These are phyloP conservation scores for Stegastes partitus DNA, from an alignment of 2,113 vertebrate genomes.

Conservation along the genomic window DNA sequence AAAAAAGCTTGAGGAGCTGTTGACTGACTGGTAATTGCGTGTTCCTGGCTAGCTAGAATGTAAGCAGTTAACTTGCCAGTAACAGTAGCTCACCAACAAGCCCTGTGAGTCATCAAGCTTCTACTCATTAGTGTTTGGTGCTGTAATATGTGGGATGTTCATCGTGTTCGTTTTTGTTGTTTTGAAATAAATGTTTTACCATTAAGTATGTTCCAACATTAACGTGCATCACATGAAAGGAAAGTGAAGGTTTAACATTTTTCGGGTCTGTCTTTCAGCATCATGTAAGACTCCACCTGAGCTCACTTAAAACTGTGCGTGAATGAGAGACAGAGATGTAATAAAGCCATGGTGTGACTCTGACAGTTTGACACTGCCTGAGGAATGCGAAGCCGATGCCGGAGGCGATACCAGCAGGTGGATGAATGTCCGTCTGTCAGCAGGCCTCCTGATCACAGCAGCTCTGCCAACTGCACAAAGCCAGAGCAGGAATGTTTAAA, in stretches of 20 bases:
- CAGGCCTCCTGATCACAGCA: constrained; percentile 66
- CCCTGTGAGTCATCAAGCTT: not conserved
- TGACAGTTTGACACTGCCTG: constrained; percentile 56
- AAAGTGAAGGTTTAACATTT: constrained; percentile 19
- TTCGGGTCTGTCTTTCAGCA: constrained; percentile 1
- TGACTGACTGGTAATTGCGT: too few species aligned
- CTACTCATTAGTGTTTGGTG: not conserved
- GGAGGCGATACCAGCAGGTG: constrained; percentile 74
- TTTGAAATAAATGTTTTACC: not conserved
- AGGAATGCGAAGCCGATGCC: constrained; percentile 76
- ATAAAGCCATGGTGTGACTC: constrained; percentile 46
- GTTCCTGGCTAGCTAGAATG: too few species aligned
- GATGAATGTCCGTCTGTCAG: constrained; percentile 76
- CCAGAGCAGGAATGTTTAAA: constrained; percentile 56
- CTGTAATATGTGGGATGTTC: not conserved
- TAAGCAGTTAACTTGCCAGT: too few species aligned
- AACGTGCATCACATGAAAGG: constrained; percentile 1
- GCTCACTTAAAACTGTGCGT: constrained; percentile 32
- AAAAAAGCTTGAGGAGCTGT: too few species aligned
- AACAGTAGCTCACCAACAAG: too few species aligned
- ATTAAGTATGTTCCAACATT: not conserved
- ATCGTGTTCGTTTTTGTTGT: too few species aligned
- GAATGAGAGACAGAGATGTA: constrained; percentile 51
- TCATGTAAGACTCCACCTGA: constrained; percentile 21
- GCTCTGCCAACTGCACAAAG: constrained; percentile 53